phyloP scores from a whole-genome alignment of 2,797 vertebrate species.

The Fundulus diaphanus region DNA sequence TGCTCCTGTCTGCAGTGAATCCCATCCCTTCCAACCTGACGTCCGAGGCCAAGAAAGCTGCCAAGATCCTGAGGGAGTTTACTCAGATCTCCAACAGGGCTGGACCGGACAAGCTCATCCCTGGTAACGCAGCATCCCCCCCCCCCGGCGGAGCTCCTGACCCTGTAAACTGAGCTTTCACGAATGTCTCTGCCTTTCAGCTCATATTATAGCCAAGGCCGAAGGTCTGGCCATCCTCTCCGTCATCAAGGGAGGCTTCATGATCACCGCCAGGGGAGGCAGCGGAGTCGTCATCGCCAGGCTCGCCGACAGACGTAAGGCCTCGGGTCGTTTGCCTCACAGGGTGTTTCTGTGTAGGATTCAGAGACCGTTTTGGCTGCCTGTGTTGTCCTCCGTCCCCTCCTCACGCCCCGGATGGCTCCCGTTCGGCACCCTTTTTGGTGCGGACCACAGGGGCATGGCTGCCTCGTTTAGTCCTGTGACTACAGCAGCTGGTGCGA shows the following conservation, averaged over 20 bases:
- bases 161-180: too few species aligned
- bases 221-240: slow-evolving; percentile 94
- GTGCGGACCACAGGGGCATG: not conserved
- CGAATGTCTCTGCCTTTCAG: slow-evolving; percentile 66
- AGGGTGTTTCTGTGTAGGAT: too few species aligned
- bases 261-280: slow-evolving; percentile 94
- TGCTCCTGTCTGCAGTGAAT: slow-evolving; percentile 78
- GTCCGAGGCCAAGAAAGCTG: slow-evolving; percentile 95
- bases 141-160: rapidly evolving
- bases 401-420: too few species aligned
- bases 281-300: slow-evolving; percentile 93
- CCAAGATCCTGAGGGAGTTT: slow-evolving; percentile 95
- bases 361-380: too few species aligned
- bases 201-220: slow-evolving; percentile 94
- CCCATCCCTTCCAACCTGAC: slow-evolving; percentile 93
- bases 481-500: not conserved
- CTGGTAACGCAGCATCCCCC: slow-evolving; percentile 77
- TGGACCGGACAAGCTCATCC: slow-evolving; percentile 96
- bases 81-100: slow-evolving; percentile 92
- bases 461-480: not conserved
- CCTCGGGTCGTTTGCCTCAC: not conserved
- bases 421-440: too few species aligned
- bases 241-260: slow-evolving; percentile 94
- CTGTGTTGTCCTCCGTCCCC: too few species aligned
- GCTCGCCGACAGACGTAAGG: slow-evolving; percentile 90